Base-by-base conservation (phyloP, 2,888 invertebrate species). In the Galerucella pusilla region DNA sequence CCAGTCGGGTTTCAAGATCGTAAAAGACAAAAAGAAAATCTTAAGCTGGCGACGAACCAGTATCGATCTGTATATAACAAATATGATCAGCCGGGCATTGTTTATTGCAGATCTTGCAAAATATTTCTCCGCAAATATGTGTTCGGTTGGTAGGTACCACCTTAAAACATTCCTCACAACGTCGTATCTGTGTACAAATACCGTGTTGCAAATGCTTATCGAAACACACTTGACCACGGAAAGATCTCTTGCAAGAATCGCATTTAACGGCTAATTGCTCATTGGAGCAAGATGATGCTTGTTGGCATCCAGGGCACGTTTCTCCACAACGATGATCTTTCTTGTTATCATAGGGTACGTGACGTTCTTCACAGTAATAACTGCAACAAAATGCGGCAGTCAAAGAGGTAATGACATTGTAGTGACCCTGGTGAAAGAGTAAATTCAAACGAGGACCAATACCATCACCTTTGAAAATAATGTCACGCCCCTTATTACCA, bases 361-460 rank as follows among this genome's bases (percentile, higher is more conserved):
- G 75, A 71, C 82, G 82, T 42, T 59, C 45, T 66, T 80, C 80
- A 69, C 83, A 84, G 67, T 73, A 82, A 75, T 83, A 84, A 2
- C 10, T 49, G 52, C 78, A 78, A 10, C 74, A 74, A 64, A 83
- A 82, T 10, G 80, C 79, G 10, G 80, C 78, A 6, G 82, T 82
- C 11, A 81, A 66, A 52, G 79, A 80, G 2, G 74, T 79, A 12
- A 81, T 80, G 4, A 82, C 80, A 67, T 82, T 81, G 61, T 74
- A 80, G 68, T 80, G 82, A 9, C 73, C 66, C 7, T 81, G 49
- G 57, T 79, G 75, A 70, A 77, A 77, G 0, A 83, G 28, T 16
- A 83, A 71, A 77, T 83, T 82, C 16, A 82, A 14, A 60, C 69
- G 64, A n/a, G 64, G 42, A 46, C 45, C 45, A 70, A 14, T 49